Percentiles rank a stretch among this genome's conserved stretches.
These are phyloP conservation scores for Thamnophis elegans DNA, from an alignment of 2,797 vertebrate species.

Conservation along the genomic window DNA sequence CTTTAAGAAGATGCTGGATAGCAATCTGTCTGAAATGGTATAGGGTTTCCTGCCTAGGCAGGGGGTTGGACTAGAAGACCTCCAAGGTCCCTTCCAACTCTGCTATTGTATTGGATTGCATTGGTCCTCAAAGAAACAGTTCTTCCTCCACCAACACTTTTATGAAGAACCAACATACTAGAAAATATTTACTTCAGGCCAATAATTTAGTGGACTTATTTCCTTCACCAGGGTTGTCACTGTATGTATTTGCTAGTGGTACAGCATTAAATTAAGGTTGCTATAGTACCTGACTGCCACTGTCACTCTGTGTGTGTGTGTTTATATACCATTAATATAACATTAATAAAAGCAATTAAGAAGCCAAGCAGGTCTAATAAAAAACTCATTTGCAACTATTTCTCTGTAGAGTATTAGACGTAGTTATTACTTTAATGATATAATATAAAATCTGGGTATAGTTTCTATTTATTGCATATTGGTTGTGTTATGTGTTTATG, in stretches of 20 bases:
- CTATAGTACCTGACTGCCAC: background rate
- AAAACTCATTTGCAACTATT: background rate
- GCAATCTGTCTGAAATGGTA: too few relatives aligned
- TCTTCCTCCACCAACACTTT: background rate
- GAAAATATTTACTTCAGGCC: background rate
- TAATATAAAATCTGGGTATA: slow-evolving; percentile 50
- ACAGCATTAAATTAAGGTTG: background rate
- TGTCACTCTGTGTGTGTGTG: background rate
- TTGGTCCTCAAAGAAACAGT: background rate
- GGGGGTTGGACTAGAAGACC: too few relatives aligned
- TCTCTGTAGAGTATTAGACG: background rate
- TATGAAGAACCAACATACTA: background rate
- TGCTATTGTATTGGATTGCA: too few relatives aligned
- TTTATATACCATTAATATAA: background rate
- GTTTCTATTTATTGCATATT: slow-evolving; percentile 60
- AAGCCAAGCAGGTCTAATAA: background rate
- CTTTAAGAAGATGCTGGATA: too few relatives aligned
- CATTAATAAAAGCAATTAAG: background rate
- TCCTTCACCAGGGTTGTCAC: background rate
- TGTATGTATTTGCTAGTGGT: background rate
- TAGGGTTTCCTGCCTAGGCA: too few relatives aligned
- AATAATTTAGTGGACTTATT: background rate
- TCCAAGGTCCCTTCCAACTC: too few relatives aligned
- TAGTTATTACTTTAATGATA: background rate
- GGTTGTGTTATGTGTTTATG: slow-evolving; percentile 65